These are phyloP conservation scores for Alviniconcha marisindica DNA, from an alignment of 1,140 invertebrate species.

Conservation along the genomic window DNA sequence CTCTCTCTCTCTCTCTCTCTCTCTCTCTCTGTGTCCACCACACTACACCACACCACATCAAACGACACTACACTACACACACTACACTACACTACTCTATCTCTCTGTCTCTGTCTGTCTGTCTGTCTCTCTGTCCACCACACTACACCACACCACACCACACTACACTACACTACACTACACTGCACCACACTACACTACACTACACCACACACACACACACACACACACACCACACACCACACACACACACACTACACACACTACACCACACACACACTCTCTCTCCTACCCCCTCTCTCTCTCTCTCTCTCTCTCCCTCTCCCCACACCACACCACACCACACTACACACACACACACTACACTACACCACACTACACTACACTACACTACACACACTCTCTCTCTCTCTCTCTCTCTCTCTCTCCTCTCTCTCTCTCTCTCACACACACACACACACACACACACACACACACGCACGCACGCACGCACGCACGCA, in stretches of 20 bases:
- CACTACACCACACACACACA: no score
- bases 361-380: not conserved
- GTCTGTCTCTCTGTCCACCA: not conserved
- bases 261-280: not conserved
- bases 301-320: no score
- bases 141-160: not conserved
- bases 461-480: conserved; percentile 15
- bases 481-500: not conserved
- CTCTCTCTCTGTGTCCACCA: not conserved
- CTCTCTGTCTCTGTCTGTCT: not conserved
- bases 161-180: not conserved
- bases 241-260: not conserved
- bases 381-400: not conserved
- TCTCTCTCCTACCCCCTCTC: not conserved
- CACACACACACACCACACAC: not conserved
- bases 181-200: not conserved
- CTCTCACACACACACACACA: conserved; percentile 18
- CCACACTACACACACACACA: not conserved
- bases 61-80: not conserved
- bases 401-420: not conserved
- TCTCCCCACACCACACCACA: no score
- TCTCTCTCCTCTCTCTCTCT: not conserved
- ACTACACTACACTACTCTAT: no score
- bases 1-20: not conserved
- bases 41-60: not conserved